Percentiles rank a stretch among this genome's conserved stretches.
phyloP scores from a whole-genome alignment of 2,888 invertebrate genomes.

The Cybosia mesomella region DNA sequence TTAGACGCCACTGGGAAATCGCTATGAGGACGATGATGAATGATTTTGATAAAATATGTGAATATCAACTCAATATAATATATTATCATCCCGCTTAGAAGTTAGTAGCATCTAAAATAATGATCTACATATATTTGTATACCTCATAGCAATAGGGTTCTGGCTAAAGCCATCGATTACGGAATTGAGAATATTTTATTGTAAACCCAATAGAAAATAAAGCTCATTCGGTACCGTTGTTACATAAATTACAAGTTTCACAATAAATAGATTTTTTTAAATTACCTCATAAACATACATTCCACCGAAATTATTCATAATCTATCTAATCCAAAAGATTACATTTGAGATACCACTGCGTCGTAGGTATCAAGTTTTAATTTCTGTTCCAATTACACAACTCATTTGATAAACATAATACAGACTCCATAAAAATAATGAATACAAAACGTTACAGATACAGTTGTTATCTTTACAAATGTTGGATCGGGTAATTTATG shows the following conservation, averaged over 20 bases:
- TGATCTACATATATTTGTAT: too few relatives aligned
- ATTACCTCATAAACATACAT: neutral
- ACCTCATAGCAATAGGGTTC: too few relatives aligned
- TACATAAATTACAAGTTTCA: slow-evolving; percentile 1
- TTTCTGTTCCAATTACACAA: neutral
- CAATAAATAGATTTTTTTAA: neutral
- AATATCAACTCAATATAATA: too few relatives aligned
- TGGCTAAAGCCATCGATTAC: neutral
- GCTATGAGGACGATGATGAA: too few relatives aligned
- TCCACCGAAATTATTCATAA: slow-evolving; percentile 1
- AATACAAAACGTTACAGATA: too few relatives aligned
- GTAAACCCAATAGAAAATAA: neutral
- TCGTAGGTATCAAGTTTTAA: neutral
- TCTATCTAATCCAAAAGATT: neutral
- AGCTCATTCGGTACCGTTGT: neutral
- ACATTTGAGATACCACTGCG: neutral
- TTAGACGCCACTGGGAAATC: too few relatives aligned
- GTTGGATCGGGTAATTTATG: too few relatives aligned
- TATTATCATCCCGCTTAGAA: too few relatives aligned
- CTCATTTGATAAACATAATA: neutral
- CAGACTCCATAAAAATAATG: neutral
- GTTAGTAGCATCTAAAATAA: too few relatives aligned
- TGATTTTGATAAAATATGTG: too few relatives aligned
- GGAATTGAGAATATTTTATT: neutral
- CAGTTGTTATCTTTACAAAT: too few relatives aligned